Evolutionary conservation across 2,797 vertebrate genomes (phyloP), one percentile per base, ranked within the genome.

Genomic region (Brachymystax lenok): DNA sequence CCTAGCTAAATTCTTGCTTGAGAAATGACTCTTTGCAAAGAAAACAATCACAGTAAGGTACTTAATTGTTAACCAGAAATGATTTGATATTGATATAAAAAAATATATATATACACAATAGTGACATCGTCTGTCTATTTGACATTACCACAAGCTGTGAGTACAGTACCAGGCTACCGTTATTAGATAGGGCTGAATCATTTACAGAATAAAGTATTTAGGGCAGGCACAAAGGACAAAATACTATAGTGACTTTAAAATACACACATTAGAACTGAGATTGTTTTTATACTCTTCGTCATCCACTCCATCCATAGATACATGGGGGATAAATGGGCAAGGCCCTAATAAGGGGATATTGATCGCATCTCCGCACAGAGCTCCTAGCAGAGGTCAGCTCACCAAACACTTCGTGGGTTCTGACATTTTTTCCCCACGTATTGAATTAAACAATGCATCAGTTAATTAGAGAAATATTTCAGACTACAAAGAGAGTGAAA

Each of bases 331-430:
- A 12, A 63, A 61, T 21, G 54, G 4, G 6, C n/a, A 56, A 85
- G 4, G 79, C 2, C 51, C 46, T 63, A 33, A 17, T 73, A 73
- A 73, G 54, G 56, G 30, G 28, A 33, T 7, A 19, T 59, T 64
- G 77, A 86, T 85, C 73, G 75, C 83, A 84, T 87, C 83, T 74
- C 28, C 73, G 30, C 54, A 73, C 77, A n/a, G 69, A 72, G 83
- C 21, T 27, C 16, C 59, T 21, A 24, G 12, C 21, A 27, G 59
- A 63, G 21, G n/a, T 24, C n/a, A 63, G 59, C 59, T 63, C 59
- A 61, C 6, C 54, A 13, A 46, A 17, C 28, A 59, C 8, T 2
- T 77, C 74, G 77, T 73, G 84, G 74, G 69, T 83, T 17, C 46
- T 67, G 30, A 12, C 3, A 27, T 71, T 84, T 81, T 79, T 74